Percentiles rank a stretch among this genome's conserved stretches.
phyloP scores from a whole-genome alignment of 2,888 invertebrate genomes.

The Cantharis lateralis region DNA sequence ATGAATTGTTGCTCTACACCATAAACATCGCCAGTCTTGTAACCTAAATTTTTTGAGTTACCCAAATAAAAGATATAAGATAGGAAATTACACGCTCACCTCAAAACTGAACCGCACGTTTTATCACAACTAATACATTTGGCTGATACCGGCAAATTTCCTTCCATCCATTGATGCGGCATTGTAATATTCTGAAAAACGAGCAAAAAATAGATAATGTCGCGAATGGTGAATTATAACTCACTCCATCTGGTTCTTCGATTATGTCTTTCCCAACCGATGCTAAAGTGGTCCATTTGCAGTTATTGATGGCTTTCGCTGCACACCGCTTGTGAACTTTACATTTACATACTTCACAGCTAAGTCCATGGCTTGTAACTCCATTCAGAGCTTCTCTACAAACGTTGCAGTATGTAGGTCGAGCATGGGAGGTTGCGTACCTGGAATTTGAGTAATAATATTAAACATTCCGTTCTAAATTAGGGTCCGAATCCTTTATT shows the following conservation, averaged over 20 bases:
- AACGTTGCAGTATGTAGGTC: conserved; percentile 96
- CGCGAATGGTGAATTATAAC: conserved; percentile 38
- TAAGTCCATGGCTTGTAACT: conserved; percentile 93
- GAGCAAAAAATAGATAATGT: not conserved
- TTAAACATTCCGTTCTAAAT: not conserved
- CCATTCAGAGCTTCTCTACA: conserved; percentile 91
- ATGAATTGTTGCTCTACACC: conserved; percentile 93
- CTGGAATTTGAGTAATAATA: conserved; percentile 46
- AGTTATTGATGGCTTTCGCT: conserved; percentile 88
- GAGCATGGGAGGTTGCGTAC: conserved; percentile 91
- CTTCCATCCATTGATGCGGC: conserved; percentile 99
- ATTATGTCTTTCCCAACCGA: conserved; percentile 94
- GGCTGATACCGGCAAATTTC: conserved; percentile 92
- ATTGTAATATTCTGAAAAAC: conserved; percentile 78
- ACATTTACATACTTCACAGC: conserved; percentile 97
- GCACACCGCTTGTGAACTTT: conserved; percentile 97
- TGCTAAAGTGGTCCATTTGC: conserved; percentile 97
- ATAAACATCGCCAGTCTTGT: conserved; percentile 96
- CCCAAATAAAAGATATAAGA: not conserved
- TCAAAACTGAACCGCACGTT: conserved; percentile 93
- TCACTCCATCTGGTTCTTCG: conserved; percentile 89
- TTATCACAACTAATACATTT: conserved; percentile 93
- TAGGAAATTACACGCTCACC: conserved; percentile 58
- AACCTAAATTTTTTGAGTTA: conserved; percentile 58
- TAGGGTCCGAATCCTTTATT: not conserved